Evolutionary conservation across 2,888 invertebrate genomes (phyloP).

Genomic region (Pristionchus japonicus): DNA sequence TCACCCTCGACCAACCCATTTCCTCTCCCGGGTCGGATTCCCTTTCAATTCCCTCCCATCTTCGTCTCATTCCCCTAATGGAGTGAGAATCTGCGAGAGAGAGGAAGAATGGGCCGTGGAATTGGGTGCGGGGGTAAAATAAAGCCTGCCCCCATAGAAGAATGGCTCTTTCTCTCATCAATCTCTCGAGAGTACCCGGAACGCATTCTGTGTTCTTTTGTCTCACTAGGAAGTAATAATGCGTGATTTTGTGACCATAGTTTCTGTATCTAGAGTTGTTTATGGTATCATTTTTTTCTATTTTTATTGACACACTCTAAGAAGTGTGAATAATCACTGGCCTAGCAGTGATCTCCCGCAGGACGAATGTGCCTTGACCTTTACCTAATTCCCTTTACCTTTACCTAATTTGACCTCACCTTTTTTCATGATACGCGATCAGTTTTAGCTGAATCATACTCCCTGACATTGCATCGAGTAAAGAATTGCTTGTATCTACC

Average conservation of each 20-base stretch:
- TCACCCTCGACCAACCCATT: neutral
- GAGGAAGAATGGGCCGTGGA: neutral
- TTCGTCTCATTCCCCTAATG: conserved; percentile 31
- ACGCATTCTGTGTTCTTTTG: neutral
- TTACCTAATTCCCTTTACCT: neutral
- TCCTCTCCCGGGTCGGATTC: neutral
- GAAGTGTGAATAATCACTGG: too few relatives aligned
- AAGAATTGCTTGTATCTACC: neutral
- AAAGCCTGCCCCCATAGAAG: neutral
- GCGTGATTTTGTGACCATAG: too few relatives aligned
- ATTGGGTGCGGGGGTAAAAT: neutral
- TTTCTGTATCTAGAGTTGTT: too few relatives aligned
- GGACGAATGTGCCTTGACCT: too few relatives aligned
- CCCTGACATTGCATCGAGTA: neutral
- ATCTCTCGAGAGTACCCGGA: neutral
- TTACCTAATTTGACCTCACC: neutral
- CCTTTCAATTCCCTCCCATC: neutral
- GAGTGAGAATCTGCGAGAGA: neutral
- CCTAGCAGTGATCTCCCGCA: too few relatives aligned
- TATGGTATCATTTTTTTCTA: neutral
- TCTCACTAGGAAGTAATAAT: neutral
- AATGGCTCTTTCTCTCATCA: neutral
- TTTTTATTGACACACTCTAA: too few relatives aligned
- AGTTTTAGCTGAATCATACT: neutral
- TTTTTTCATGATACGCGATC: neutral